Evolutionary conservation across 2,113 vertebrate genomes (phyloP).

Genomic region (Anolis sagrei): DNA sequence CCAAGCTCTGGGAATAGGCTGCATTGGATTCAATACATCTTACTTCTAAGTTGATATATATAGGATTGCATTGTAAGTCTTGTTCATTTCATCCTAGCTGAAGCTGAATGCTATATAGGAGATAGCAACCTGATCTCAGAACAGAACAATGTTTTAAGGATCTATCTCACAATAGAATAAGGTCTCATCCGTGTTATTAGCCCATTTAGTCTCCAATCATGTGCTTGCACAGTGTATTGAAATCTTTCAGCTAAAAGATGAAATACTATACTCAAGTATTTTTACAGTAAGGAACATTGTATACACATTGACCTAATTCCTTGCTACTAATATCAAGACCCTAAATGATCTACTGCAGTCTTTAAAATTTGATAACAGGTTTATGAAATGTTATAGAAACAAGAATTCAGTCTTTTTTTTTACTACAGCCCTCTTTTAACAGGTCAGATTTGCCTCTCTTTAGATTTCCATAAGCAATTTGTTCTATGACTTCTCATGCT

Average conservation of each 20-base stretch:
- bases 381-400: neutral
- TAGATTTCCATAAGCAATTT: neutral
- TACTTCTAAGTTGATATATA: too few species aligned
- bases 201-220: too few species aligned
- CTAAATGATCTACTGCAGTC: neutral
- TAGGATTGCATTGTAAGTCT: neutral
- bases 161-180: neutral
- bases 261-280: neutral
- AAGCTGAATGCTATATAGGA: neutral
- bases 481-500: neutral
- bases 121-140: neutral
- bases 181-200: neutral
- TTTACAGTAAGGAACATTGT: neutral
- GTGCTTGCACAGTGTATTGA: neutral
- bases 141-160: neutral
- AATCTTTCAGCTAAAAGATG: neutral
- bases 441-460: neutral
- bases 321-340: neutral
- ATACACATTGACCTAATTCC: neutral
- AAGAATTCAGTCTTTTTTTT: neutral
- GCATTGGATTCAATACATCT: too few species aligned
- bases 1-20: too few species aligned
- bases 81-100: neutral
- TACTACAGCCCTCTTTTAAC: neutral
- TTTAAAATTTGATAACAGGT: neutral